phyloP scores from a whole-genome alignment of 2,888 invertebrate species.

The Acrocera orbiculus region DNA sequence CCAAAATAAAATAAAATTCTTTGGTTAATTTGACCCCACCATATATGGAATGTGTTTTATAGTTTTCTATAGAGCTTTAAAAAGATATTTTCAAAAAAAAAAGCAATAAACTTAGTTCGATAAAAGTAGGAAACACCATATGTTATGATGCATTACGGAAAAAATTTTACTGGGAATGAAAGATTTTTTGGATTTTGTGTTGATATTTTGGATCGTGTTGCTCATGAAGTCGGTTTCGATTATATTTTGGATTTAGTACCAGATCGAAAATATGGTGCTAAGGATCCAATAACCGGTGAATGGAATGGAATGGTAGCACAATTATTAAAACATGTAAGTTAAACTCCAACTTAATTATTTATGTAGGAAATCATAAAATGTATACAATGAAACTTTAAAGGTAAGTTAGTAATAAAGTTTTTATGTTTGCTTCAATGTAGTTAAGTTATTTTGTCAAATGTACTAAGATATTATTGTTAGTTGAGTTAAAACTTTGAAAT shows the following conservation, averaged over 20 bases:
- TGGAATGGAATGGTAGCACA: constrained; percentile 61
- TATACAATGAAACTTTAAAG: not conserved
- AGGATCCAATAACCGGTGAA: constrained; percentile 51
- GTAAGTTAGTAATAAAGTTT: too few species aligned
- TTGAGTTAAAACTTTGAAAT: too few species aligned
- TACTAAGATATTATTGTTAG: too few species aligned
- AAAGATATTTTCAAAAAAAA: too few species aligned
- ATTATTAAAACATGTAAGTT: constrained; percentile 50
- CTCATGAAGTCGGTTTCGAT: constrained; percentile 49
- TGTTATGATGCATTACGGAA: constrained; percentile 52
- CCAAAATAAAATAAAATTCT: too few species aligned
- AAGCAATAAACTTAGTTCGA: not conserved
- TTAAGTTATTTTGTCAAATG: not conserved
- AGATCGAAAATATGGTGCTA: constrained; percentile 55
- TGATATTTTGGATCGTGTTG: constrained; percentile 49
- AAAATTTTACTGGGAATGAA: constrained; percentile 53
- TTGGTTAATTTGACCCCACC: too few species aligned
- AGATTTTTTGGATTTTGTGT: constrained; percentile 67
- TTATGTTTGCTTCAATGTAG: not conserved
- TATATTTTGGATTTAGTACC: constrained; percentile 53
- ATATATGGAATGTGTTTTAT: too few species aligned
- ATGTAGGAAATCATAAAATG: constrained; percentile 15
- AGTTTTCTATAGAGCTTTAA: too few species aligned
- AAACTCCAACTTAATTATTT: not conserved
- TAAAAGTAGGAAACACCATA: constrained; percentile 46